phyloP scores from a whole-genome alignment of 2,888 invertebrate genomes.

The Napeogenes inachia region DNA sequence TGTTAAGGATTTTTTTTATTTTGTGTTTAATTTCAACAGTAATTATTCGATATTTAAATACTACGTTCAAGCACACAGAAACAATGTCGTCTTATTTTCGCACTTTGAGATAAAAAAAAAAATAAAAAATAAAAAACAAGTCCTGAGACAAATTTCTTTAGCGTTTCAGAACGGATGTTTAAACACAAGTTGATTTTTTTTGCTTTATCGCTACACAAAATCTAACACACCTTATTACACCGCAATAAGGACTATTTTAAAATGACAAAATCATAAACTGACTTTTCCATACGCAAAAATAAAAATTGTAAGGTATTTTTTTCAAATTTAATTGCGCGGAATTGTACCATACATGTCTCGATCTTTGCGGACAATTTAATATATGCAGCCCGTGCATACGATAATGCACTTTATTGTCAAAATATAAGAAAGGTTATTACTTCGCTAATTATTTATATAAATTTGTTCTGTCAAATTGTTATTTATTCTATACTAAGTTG shows the following conservation, averaged over 20 bases:
- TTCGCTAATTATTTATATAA: background rate
- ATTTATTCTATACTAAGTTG: slow-evolving; percentile 39
- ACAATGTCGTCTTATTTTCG: slow-evolving; percentile 68
- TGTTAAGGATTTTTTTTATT: too few relatives aligned
- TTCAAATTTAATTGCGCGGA: slow-evolving; percentile 66
- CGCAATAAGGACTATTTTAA: slow-evolving; percentile 16
- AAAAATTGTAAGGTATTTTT: slow-evolving; percentile 37
- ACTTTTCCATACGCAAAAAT: slow-evolving; percentile 21
- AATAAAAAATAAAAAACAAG: slow-evolving; percentile 44
- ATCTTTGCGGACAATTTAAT: slow-evolving; percentile 39
- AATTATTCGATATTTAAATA: background rate
- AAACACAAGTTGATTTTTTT: slow-evolving; percentile 26
- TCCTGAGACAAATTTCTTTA: slow-evolving; percentile 70
- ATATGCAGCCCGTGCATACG: slow-evolving; percentile 12
- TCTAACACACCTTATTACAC: slow-evolving; percentile 14
- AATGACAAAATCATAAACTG: slow-evolving; percentile 6
- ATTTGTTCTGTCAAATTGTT: slow-evolving; percentile 32
- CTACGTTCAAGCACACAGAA: slow-evolving; percentile 36
- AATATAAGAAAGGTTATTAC: slow-evolving; percentile 12
- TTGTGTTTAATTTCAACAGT: too few relatives aligned
- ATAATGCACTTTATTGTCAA: slow-evolving; percentile 11
- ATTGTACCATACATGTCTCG: slow-evolving; percentile 67
- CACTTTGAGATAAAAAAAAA: slow-evolving; percentile 47
- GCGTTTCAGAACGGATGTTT: slow-evolving; percentile 54
- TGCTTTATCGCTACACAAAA: slow-evolving; percentile 5